Evolutionary conservation across 2,113 vertebrate species (phyloP).

Genomic region (Scomber japonicus): DNA sequence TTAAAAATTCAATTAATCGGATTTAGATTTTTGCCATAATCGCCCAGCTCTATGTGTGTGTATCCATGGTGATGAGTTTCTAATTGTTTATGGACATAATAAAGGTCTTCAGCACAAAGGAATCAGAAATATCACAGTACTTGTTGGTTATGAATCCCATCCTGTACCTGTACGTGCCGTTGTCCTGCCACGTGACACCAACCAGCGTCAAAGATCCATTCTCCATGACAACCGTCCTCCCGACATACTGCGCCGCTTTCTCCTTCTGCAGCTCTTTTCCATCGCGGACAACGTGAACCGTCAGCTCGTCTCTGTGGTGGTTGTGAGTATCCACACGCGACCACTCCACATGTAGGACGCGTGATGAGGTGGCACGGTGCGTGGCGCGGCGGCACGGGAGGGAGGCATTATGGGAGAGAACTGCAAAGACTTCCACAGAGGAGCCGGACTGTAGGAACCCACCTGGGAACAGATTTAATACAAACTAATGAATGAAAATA

Average conservation of each 20-base stretch:
- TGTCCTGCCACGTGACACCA: neutral
- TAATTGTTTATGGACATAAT: too few species aligned
- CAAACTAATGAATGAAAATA: too few species aligned
- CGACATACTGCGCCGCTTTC: accelerated
- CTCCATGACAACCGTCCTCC: neutral
- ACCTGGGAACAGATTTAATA: too few species aligned
- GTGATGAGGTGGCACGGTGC: neutral
- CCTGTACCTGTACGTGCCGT: neutral
- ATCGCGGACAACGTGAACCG: neutral
- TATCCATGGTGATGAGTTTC: too few species aligned
- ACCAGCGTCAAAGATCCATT: neutral
- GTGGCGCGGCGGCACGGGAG: neutral
- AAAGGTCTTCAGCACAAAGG: too few species aligned
- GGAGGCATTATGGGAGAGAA: accelerated
- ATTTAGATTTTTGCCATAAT: too few species aligned
- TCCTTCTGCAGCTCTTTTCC: neutral
- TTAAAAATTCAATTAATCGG: too few species aligned
- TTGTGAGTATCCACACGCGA: neutral
- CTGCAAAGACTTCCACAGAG: neutral
- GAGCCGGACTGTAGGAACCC: neutral
- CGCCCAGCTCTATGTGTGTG: too few species aligned
- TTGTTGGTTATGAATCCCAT: neutral
- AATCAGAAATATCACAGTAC: too few species aligned
- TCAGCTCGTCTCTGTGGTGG: neutral
- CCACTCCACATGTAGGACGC: neutral